Evolutionary conservation across 2,888 invertebrate genomes (phyloP).

Genomic region (Enchytraeus crypticus): DNA sequence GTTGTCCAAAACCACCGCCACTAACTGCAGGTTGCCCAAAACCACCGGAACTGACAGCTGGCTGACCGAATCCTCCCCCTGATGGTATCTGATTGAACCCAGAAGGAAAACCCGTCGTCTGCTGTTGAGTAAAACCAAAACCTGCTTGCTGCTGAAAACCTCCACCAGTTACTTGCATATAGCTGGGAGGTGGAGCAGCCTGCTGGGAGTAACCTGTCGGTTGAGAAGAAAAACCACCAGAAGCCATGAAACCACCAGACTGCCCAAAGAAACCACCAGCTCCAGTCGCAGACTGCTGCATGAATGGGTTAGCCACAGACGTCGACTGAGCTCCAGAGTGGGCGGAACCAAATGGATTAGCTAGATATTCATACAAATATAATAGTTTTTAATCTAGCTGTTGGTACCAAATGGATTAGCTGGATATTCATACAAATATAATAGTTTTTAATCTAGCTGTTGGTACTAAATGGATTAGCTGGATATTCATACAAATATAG

Average conservation of each 20-base stretch:
- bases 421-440: not conserved
- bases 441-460: not conserved
- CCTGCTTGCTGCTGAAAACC: not conserved
- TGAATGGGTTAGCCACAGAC: not conserved
- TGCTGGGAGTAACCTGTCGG: not conserved
- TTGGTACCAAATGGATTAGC: not conserved
- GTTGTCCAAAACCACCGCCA: too few species aligned
- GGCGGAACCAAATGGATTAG: not conserved
- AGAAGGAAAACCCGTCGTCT: not conserved
- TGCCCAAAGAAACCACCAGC: not conserved
- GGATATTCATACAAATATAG: not conserved
- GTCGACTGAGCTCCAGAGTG: not conserved
- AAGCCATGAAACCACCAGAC: too few species aligned
- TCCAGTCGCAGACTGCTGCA: not conserved
- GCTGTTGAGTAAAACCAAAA: not conserved
- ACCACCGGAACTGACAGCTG: too few species aligned
- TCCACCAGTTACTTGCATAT: too few species aligned
- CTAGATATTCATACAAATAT: not conserved
- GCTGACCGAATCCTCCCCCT: too few species aligned
- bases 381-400: not conserved
- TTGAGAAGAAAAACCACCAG: too few species aligned
- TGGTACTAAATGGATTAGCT: not conserved
- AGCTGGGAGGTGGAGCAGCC: not conserved
- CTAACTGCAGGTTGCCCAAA: too few species aligned
- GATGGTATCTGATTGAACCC: too few species aligned